These are phyloP conservation scores for Cyclopterus lumpus DNA, from an alignment of 2,797 vertebrate species.

Conservation along the genomic window DNA sequence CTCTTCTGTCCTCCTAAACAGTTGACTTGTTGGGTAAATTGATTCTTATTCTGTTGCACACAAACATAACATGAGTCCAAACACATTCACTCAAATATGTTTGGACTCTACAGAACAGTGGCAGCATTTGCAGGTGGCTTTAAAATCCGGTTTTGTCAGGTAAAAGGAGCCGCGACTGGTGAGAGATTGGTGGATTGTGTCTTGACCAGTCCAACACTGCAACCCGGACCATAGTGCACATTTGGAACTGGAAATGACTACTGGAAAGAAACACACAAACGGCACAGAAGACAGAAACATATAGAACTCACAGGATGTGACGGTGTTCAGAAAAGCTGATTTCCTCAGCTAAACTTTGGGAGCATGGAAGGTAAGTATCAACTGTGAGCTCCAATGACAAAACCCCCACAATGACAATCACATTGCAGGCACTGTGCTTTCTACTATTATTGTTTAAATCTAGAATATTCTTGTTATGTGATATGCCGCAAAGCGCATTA, in stretches of 20 bases:
- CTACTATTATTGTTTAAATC: constrained; percentile 38
- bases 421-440: constrained; percentile 16
- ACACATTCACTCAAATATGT: constrained; percentile 35
- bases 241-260: constrained; percentile 13
- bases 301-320: constrained; percentile 19
- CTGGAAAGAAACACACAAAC: constrained; percentile 26
- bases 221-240: neutral
- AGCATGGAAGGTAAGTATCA: constrained; percentile 10
- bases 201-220: constrained; percentile 7
- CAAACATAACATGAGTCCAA: constrained; percentile 27
- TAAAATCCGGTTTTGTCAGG: constrained; percentile 1
- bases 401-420: constrained; percentile 47
- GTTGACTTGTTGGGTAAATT: constrained; percentile 16
- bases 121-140: constrained; percentile 2
- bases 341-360: constrained; percentile 30
- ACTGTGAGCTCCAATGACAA: constrained; percentile 7
- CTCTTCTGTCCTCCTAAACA: constrained; percentile 3
- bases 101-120: constrained; percentile 14
- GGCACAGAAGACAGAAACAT: neutral
- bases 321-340: neutral
- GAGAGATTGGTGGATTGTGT: constrained; percentile 26
- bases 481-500: constrained; percentile 39
- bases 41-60: constrained; percentile 5
- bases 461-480: constrained; percentile 17
- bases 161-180: constrained; percentile 19